These are phyloP conservation scores for Eupeodes luniger DNA, from an alignment of 2,888 invertebrate genomes.

Conservation along the genomic window DNA sequence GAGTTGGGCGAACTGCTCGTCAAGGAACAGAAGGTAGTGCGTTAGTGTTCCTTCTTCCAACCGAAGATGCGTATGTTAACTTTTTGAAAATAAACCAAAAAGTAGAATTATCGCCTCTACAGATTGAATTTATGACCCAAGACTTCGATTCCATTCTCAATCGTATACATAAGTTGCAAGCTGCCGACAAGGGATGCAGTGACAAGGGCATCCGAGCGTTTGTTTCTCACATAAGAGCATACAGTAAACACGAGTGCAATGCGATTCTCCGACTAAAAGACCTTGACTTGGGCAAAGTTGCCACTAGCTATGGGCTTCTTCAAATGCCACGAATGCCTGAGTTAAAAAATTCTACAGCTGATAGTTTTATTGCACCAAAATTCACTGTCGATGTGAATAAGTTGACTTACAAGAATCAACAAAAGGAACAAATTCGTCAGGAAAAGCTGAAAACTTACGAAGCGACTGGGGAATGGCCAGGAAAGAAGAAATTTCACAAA, in stretches of 20 bases:
- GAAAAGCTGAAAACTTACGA: constrained; percentile 89
- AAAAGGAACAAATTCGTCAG: constrained; percentile 89
- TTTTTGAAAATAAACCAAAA: constrained; percentile 96
- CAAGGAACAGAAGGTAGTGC: constrained; percentile 95
- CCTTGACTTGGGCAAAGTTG: constrained; percentile 92
- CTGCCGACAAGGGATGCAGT: constrained; percentile 90
- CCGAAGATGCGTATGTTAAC: constrained; percentile 94
- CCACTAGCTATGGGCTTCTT: constrained; percentile 94
- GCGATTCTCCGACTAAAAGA: constrained; percentile 95
- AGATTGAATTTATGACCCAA: constrained; percentile 42
- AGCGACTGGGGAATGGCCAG: constrained; percentile 91
- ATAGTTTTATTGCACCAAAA: constrained; percentile 83
- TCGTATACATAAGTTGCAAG: constrained; percentile 86
- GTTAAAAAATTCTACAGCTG: constrained; percentile 88
- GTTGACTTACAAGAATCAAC: constrained; percentile 91
- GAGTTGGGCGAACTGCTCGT: constrained; percentile 97
- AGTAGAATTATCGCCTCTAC: constrained; percentile 85
- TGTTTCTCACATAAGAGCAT: constrained; percentile 97
- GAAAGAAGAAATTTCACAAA: constrained; percentile 85
- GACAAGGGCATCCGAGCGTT: constrained; percentile 96
- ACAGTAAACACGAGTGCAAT: constrained; percentile 97
- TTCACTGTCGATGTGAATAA: constrained; percentile 89
- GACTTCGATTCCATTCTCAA: constrained; percentile 77
- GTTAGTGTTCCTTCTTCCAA: constrained; percentile 92
- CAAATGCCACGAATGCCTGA: constrained; percentile 98